Evolutionary conservation across 2,888 invertebrate genomes (phyloP).

Genomic region (Megaustenia siamemsis): DNA sequence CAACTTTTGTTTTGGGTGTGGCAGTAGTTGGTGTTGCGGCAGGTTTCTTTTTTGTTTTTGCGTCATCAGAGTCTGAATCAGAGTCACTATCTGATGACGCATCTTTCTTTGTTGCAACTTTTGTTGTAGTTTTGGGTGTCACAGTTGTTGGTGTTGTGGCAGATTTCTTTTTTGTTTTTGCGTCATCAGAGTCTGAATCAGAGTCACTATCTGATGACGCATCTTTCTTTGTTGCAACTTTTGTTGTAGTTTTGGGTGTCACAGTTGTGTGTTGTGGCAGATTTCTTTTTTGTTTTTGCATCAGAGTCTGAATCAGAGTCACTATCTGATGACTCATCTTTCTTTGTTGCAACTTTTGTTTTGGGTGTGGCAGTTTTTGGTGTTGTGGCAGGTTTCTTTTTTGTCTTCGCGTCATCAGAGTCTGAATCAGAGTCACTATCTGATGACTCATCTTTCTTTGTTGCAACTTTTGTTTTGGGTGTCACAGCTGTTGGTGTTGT

Average conservation of each 20-base stretch:
- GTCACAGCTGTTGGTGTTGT: neutral
- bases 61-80: neutral
- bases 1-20: neutral
- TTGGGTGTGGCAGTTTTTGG: neutral
- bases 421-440: slow-evolving; percentile 39
- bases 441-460: neutral
- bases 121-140: neutral
- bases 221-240: neutral
- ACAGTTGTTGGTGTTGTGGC: neutral
- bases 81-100: neutral
- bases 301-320: neutral
- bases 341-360: neutral
- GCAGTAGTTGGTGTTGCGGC: neutral
- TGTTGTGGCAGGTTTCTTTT: neutral
- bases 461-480: neutral
- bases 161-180: neutral
- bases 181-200: slow-evolving; percentile 37
- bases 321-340: slow-evolving; percentile 2
- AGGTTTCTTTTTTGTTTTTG: neutral
- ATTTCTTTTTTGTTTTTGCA: neutral
- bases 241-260: neutral
- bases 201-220: slow-evolving; percentile 22
- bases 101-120: neutral
- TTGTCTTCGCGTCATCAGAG: neutral
- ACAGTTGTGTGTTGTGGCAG: neutral